These are phyloP conservation scores for Vultur gryphus DNA, from an alignment of 2,797 vertebrate genomes.

Conservation along the genomic window DNA sequence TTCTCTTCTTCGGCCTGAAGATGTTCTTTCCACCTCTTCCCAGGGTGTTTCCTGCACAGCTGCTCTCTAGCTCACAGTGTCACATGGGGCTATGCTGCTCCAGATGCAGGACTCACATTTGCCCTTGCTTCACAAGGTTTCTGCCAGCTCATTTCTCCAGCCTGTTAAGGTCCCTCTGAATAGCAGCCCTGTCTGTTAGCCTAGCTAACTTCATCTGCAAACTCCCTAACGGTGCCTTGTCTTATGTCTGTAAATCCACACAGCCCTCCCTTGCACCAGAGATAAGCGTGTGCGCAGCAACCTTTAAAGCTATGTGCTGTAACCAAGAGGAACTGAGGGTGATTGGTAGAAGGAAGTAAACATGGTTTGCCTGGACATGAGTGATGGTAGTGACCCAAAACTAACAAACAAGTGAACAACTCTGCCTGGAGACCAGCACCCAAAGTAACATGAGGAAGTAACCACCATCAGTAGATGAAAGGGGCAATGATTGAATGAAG, in stretches of 20 bases:
- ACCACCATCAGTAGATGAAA: background rate
- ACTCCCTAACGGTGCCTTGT: background rate
- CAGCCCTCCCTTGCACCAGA: background rate
- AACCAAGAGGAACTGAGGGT: background rate
- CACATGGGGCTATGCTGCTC: background rate
- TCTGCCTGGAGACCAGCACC: background rate
- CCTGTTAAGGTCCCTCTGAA: background rate
- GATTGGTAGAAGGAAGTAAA: background rate
- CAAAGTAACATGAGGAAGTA: background rate
- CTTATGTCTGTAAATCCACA: background rate
- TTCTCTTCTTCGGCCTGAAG: background rate
- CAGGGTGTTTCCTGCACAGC: background rate
- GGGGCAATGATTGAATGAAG: background rate
- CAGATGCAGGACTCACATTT: background rate
- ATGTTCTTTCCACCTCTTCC: background rate
- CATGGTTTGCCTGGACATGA: background rate
- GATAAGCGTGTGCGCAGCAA: background rate
- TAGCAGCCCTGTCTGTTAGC: background rate
- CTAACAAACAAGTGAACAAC: background rate
- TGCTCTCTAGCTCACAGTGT: background rate
- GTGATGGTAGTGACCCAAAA: background rate
- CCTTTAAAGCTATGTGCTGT: background rate
- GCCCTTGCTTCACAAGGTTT: background rate
- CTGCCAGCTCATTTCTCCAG: background rate
- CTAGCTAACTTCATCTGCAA: background rate